A percentile compares a stretch with the other conserved stretches of the same genome.
phyloP scores from a whole-genome alignment of 2,113 vertebrate genomes.

The Rhadina sibilatrix region DNA sequence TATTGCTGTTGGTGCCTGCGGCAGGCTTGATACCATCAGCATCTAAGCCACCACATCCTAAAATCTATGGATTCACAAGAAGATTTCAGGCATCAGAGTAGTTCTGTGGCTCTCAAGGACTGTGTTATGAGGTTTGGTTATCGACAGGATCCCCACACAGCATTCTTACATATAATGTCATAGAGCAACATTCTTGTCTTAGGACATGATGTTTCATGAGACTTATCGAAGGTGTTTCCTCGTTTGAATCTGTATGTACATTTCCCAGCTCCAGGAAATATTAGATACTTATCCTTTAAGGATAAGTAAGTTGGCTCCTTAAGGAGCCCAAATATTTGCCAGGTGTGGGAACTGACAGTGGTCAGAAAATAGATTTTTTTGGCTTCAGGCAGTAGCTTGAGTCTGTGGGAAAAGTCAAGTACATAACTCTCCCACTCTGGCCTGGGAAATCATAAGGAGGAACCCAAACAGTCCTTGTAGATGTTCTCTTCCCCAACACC shows the following conservation, averaged over 20 bases:
- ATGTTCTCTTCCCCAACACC: no score
- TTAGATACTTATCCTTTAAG: not conserved
- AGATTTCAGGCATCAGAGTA: not conserved
- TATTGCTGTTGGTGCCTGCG: not conserved
- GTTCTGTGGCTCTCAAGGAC: not conserved
- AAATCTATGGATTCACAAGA: not conserved
- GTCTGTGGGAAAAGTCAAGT: no score
- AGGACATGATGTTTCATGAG: fast-evolving
- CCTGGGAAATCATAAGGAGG: no score
- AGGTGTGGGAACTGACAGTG: not conserved
- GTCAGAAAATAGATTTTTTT: no score
- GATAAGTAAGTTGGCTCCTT: not conserved
- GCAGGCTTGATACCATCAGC: not conserved
- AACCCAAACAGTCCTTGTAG: no score
- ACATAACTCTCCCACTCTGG: no score
- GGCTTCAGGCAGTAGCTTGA: no score
- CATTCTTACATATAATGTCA: not conserved
- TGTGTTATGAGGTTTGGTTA: not conserved
- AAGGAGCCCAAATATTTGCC: not conserved
- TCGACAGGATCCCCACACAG: not conserved
- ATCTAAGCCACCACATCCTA: not conserved
- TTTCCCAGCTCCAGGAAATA: not conserved
- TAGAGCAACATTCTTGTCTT: not conserved
- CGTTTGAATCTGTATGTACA: not conserved
- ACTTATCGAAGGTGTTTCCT: not conserved